Evolutionary conservation across 2,113 vertebrate species (phyloP), one percentile per base, ranked within the genome.

Genomic region (Sardina pilchardus): DNA sequence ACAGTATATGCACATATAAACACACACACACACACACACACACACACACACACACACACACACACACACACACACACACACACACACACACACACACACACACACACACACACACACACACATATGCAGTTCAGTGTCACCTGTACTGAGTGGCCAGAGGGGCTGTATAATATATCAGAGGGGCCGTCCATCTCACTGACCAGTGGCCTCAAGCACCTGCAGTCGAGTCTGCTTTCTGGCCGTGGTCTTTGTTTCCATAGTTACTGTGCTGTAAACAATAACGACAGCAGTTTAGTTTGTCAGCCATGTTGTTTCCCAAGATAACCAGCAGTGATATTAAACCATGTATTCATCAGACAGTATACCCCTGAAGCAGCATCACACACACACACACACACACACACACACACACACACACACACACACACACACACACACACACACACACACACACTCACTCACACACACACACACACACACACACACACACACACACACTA

Each of bases 321-420:
- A n/a, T n/a, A n/a, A n/a, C n/a, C n/a, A 24, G 59, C 8, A 26
- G 59, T 8, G 21, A n/a, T n/a, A 63, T 63, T 63, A 63, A n/a
- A 63, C 19, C 3, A 24, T 24, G 21, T 8, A 63, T 63, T 63
- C 59, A 63, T 63, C 59, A 56, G 53, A 24, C 59, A 63, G 3
- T 24, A 9, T 24, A n/a, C 6, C 21, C 59, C 59, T 63, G 21
- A 24, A 63, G 59, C 59, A 26, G 59, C 59, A 63, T 63, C 3
- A 63, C 59, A 63, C 24, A n/a, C 59, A 63, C 59, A 63, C 19
- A 24, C 59, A 63, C 59, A 63, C 59, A 63, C 59, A 63, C 59
- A 63, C 59, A 63, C 59, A 63, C 59, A 56, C 53, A 56, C 53
- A 56, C 53, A 56, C 53, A 56, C 53, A 56, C 53, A 56, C 53